Evolutionary conservation across 2,113 vertebrate species (phyloP), one percentile per base, ranked within the genome.

Genomic region (Sinocyclocheilus anophthalmus): DNA sequence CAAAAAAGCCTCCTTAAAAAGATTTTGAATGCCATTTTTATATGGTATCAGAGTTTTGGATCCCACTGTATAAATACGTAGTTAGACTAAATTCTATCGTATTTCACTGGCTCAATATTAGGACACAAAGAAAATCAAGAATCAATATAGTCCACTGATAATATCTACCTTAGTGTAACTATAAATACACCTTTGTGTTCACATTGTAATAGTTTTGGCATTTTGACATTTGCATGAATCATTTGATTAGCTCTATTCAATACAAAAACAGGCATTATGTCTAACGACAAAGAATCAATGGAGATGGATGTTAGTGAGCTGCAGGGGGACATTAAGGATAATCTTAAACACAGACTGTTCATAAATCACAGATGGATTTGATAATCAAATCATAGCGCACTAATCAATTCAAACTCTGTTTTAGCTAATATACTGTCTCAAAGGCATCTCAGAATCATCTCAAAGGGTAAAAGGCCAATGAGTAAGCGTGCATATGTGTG

Each of bases 321-420:
- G 73, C 80, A 83, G 81, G 65, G 82, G 26, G 76, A 81, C 83
- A 90, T 90, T 90, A 90, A 88, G 79, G 75, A 88, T 88, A 87
- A 86, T 87, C 53, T 87, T 79, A 89, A 78, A 75, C 22, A 33
- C 85, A 76, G 85, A 83, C 87, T 79, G 53, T 83, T 83, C 75
- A 84, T 88, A 85, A 88, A 90, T 90, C 86, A 87, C 81, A 82
- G 82, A 84, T 87, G 50, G 45, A 79, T 63, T 87, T 87, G 76
- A 87, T 85, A 85, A 90, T 87, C 39, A 87, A 85, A 88, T 90
- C 85, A 88, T 59, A 83, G 85, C 65, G 30, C 37, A 53, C 45
- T 42, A 80, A 87, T 90, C 85, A 53, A 90, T 87, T 87, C 67
- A 87, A 85, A 88, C 78, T 63, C 22, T 76, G 81, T 86, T 84